These are phyloP conservation scores for Metopolophium dirhodum DNA, from an alignment of 1,140 invertebrate genomes.

Conservation along the genomic window DNA sequence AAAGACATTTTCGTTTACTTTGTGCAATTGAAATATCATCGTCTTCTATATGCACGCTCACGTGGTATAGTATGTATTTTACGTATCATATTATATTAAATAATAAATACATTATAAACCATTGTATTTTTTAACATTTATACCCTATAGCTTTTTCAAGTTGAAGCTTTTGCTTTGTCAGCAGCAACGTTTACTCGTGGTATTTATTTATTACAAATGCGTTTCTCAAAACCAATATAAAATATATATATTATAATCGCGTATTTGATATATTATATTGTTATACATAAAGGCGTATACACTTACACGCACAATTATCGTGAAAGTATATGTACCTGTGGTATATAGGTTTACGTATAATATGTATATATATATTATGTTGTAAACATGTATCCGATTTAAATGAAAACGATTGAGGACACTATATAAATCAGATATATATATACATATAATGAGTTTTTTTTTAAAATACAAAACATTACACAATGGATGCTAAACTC, in stretches of 20 bases:
- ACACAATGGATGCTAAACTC: slow-evolving; percentile 46
- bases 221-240: neutral
- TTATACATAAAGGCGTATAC: neutral
- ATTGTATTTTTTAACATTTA: neutral
- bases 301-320: neutral
- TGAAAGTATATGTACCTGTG: neutral
- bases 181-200: neutral
- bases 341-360: neutral
- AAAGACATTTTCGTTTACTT: slow-evolving; percentile 18
- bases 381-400: neutral
- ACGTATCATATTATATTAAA: neutral
- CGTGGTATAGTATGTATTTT: neutral
- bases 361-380: neutral
- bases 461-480: slow-evolving; percentile 1
- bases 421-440: neutral
- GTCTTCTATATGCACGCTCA: neutral
- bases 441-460: neutral
- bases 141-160: neutral
- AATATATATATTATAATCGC: neutral
- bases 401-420: neutral
- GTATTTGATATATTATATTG: neutral
- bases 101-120: neutral
- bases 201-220: neutral
- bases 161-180: neutral
- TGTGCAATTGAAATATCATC: neutral